A percentile compares a stretch with the other conserved stretches of the same genome.
These are phyloP conservation scores for Anthopleura xanthogrammica DNA, from an alignment of 92 coral and sea anemone species.

Conservation along the genomic window DNA sequence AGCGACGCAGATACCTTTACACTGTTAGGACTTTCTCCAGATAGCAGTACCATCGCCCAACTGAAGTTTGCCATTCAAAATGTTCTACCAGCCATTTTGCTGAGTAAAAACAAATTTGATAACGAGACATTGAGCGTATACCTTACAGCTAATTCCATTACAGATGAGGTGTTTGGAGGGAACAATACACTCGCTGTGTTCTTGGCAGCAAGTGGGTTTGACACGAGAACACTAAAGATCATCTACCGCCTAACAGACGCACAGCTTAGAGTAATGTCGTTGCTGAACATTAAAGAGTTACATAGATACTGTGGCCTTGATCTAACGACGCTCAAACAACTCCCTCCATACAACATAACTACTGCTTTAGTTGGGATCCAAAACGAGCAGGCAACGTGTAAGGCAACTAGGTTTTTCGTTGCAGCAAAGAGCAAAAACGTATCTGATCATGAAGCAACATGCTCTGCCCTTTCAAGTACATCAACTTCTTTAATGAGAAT, in stretches of 20 bases:
- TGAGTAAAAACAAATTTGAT: constrained; percentile 43
- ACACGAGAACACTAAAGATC: constrained; percentile 14
- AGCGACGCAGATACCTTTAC: constrained; percentile 24
- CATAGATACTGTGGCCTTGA: constrained; percentile 42
- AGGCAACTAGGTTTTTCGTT: constrained; percentile 48
- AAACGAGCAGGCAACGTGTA: constrained; percentile 23
- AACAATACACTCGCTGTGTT: constrained; percentile 35
- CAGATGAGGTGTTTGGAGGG: constrained; percentile 36
- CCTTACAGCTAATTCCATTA: constrained; percentile 32
- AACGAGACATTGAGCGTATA: constrained; percentile 30
- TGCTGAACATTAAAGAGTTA: constrained; percentile 32
- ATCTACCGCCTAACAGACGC: constrained; percentile 22
- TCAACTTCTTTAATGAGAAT: constrained; percentile 53
- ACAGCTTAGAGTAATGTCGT: constrained; percentile 28
- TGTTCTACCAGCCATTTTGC: constrained; percentile 20
- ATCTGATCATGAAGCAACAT: constrained; percentile 25
- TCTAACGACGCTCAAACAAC: constrained; percentile 27
- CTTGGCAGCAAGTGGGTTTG: constrained; percentile 37
- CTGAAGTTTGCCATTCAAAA: constrained; percentile 33
- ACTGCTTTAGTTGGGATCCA: constrained; percentile 41
- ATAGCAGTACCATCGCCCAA: constrained; percentile 42
- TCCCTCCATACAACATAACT: constrained; percentile 36
- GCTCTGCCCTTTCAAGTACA: constrained; percentile 29
- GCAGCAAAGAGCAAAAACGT: constrained; percentile 33
- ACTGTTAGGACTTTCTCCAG: constrained; percentile 31